Conservation (phyloP, 1,140 invertebrate genomes). For the Sycophaga agraensis region DNA sequence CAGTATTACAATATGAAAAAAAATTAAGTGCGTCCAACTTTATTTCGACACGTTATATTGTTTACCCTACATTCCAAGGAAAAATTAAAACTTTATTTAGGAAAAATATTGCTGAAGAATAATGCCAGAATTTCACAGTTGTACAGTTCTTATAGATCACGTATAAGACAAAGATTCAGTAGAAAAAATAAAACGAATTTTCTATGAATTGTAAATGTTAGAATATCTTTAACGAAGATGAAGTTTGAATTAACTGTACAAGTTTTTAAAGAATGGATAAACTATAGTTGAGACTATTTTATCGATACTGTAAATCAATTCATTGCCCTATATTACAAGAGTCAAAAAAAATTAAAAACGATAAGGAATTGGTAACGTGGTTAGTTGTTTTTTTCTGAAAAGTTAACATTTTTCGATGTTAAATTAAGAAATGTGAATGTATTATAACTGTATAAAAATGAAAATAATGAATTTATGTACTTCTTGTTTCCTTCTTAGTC, state of each 20-base stretch:
- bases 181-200: slow-evolving; percentile 20
- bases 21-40: slow-evolving; percentile 35
- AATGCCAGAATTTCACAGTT: slow-evolving; percentile 9
- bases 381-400: slow-evolving; percentile 33
- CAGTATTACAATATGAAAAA: slow-evolving; percentile 50
- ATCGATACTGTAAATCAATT: slow-evolving; percentile 21
- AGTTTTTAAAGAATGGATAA: slow-evolving; percentile 19
- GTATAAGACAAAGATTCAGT: neutral
- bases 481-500: slow-evolving; percentile 20
- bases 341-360: neutral
- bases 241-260: neutral
- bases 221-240: slow-evolving; percentile 32
- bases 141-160: slow-evolving; percentile 26
- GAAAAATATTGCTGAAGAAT: slow-evolving; percentile 5
- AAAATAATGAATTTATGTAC: slow-evolving; percentile 5
- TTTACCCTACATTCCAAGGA: slow-evolving; percentile 49
- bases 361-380: slow-evolving; percentile 31
- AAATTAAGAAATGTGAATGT: slow-evolving; percentile 34
- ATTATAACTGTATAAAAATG: slow-evolving; percentile 40
- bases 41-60: slow-evolving; percentile 38
- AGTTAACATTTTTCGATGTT: slow-evolving; percentile 24
- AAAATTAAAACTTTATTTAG: slow-evolving; percentile 34
- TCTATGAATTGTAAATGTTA: slow-evolving; percentile 28
- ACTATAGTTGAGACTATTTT: slow-evolving; percentile 26
- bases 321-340: slow-evolving; percentile 18